Conservation (phyloP, 2,113 vertebrate genomes). For the Alligator sinensis region DNA sequence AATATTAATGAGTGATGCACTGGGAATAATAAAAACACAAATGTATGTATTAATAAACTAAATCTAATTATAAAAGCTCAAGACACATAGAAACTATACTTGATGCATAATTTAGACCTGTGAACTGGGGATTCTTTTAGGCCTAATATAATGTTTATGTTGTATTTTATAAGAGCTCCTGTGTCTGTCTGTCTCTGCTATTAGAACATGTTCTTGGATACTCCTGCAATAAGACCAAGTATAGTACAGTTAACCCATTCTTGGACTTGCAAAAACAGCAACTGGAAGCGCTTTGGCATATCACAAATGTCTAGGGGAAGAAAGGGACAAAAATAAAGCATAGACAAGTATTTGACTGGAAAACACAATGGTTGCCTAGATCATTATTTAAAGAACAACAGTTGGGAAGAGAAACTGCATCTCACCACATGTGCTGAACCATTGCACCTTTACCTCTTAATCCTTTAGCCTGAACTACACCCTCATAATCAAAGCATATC, state of each 20-base stretch:
- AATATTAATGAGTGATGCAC: slow-evolving; percentile 14
- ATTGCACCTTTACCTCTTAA: neutral
- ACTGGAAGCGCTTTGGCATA: neutral
- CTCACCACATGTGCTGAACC: neutral
- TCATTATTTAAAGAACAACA: neutral
- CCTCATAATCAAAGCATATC: neutral
- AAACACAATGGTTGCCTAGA: neutral
- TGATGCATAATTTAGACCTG: neutral
- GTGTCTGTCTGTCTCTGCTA: neutral
- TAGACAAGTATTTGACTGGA: neutral
- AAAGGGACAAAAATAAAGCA: neutral
- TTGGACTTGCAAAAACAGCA: neutral
- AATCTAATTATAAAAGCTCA: neutral
- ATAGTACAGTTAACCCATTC: neutral
- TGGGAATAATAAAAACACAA: neutral
- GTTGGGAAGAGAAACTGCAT: too few relatives aligned
- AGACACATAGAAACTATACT: neutral
- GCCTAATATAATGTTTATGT: neutral
- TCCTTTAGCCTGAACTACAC: neutral
- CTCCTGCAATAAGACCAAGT: neutral
- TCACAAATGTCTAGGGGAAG: neutral
- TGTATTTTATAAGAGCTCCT: neutral
- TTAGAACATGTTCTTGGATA: neutral
- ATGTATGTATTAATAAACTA: slow-evolving; percentile 11
- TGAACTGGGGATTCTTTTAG: neutral